A percentile compares a stretch with the other conserved stretches of the same genome.
Conservation (phyloP, 92 coral and sea anemone species). For the Epizoanthus fatuus region DNA sequence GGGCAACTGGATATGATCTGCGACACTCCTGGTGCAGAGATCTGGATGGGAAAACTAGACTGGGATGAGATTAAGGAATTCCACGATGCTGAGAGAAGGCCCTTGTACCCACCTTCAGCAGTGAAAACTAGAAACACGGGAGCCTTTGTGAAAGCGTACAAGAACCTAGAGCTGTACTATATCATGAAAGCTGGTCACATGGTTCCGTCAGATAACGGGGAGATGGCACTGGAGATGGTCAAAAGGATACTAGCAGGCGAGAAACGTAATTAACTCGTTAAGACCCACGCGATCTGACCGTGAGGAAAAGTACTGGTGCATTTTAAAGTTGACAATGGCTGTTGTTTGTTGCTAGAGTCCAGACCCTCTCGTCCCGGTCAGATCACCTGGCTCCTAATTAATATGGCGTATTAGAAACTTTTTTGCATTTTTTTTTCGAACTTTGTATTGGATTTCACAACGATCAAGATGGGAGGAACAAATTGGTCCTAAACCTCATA, state of each 20-base stretch:
- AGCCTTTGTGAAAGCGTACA: slow-evolving; percentile 88
- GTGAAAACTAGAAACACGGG: slow-evolving; percentile 82
- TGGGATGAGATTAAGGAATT: slow-evolving; percentile 83
- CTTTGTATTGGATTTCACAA: neutral
- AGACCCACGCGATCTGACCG: neutral
- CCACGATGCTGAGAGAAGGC: slow-evolving; percentile 54
- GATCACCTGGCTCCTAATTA: too few relatives aligned
- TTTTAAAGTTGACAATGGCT: too few relatives aligned
- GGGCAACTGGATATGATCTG: slow-evolving; percentile 98
- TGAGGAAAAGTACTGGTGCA: neutral
- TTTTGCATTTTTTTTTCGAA: neutral
- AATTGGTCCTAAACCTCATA: too few relatives aligned
- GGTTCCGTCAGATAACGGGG: slow-evolving; percentile 98
- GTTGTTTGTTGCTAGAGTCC: too few relatives aligned
- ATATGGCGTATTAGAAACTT: too few relatives aligned
- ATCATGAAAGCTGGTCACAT: slow-evolving; percentile 96
- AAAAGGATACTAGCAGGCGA: slow-evolving; percentile 54
- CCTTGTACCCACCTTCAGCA: slow-evolving; percentile 93
- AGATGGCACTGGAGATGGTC: slow-evolving; percentile 98
- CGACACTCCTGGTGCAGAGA: slow-evolving; percentile 86
- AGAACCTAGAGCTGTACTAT: slow-evolving; percentile 85
- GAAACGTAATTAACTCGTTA: neutral
- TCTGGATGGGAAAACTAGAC: slow-evolving; percentile 84
- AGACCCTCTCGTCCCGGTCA: neutral
- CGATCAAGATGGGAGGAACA: too few relatives aligned